phyloP scores from a whole-genome alignment of 1,140 invertebrate species.

The Drosophila mayri region DNA sequence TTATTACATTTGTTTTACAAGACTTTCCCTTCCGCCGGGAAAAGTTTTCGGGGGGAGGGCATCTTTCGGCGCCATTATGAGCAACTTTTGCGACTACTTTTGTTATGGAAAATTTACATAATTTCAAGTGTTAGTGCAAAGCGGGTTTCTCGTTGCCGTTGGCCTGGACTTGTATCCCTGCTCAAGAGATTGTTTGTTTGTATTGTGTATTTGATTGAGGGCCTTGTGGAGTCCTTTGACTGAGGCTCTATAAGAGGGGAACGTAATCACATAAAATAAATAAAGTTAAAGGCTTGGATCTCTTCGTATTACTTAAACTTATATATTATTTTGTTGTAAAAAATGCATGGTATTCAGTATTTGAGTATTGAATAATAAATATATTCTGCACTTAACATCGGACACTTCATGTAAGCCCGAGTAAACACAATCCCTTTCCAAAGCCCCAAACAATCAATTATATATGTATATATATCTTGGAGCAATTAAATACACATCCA shows the following conservation, averaged over 20 bases:
- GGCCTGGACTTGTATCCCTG: slow-evolving; percentile 11
- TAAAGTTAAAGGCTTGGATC: not conserved
- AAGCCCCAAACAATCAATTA: slow-evolving; percentile 54
- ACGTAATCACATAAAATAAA: not conserved
- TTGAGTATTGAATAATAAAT: not conserved
- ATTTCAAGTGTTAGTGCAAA: slow-evolving; percentile 67
- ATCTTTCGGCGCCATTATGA: slow-evolving; percentile 35
- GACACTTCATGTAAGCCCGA: not conserved
- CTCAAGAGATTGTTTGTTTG: not conserved
- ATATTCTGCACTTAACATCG: not conserved
- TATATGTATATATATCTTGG: slow-evolving; percentile 26
- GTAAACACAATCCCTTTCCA: not conserved
- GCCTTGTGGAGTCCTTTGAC: not conserved
- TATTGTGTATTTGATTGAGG: slow-evolving; percentile 7
- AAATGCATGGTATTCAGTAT: not conserved
- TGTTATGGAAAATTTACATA: slow-evolving; percentile 45
- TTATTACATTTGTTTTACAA: slow-evolving; percentile 76
- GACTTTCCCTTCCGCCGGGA: slow-evolving; percentile 13
- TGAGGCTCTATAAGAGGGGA: not conserved
- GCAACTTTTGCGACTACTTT: slow-evolving; percentile 66
- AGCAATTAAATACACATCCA: slow-evolving; percentile 70
- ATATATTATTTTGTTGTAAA: not conserved
- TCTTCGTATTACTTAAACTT: not conserved
- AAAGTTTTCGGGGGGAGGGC: slow-evolving; percentile 1
- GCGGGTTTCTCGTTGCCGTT: slow-evolving; percentile 37